Evolutionary conservation across 2,888 invertebrate species (phyloP), one percentile per base, ranked within the genome.

Genomic region (Caenorhabditis macrosperma): DNA sequence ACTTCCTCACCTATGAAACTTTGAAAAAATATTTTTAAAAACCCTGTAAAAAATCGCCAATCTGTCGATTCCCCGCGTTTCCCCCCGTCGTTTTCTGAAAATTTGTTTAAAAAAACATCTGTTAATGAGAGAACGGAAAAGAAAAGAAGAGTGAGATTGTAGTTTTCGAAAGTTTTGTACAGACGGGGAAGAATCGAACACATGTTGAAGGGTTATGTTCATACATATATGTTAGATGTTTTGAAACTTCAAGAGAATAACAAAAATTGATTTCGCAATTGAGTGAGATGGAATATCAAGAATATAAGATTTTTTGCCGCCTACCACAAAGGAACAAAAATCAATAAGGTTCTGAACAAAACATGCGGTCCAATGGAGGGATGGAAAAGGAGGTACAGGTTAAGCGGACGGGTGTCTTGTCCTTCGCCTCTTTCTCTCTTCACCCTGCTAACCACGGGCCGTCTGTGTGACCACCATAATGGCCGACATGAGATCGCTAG

Each of bases 31-130:
- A 57, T 44, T 44, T 64, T 55, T 24, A 15, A 55, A 46, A 64
- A 59, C 59, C 68, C 68, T 68, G 68, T 59, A 38, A n/a, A 59
- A 48, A 57, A 48, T 55, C 57, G 57, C 59, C 68, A 55, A 66
- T 66, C 33, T 30, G 48, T 44, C 15, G 12, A 28, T 26, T 69
- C 60, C 60, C 68, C 68, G 68, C 50, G 33, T 52, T 61, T 72
- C 52, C 54, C 38, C 71, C 61, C 71, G 71, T 72, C 71, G 71
- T 71, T 71, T 71, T 71, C 61, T 71, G 61, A 12, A 71, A 71
- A 10, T 24, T 52, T 38, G 22, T 54, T 66, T 66, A 20, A 4
- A n/a, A 38, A 22, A 15, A 17, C 20, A 30, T 9, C n/a, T 26
- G 46, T 48, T 22, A 61, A 22, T 5, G 50, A 38, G 10, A 26